phyloP scores from a whole-genome alignment of 2,797 vertebrate species.

The Scomberomorus guttatus region DNA sequence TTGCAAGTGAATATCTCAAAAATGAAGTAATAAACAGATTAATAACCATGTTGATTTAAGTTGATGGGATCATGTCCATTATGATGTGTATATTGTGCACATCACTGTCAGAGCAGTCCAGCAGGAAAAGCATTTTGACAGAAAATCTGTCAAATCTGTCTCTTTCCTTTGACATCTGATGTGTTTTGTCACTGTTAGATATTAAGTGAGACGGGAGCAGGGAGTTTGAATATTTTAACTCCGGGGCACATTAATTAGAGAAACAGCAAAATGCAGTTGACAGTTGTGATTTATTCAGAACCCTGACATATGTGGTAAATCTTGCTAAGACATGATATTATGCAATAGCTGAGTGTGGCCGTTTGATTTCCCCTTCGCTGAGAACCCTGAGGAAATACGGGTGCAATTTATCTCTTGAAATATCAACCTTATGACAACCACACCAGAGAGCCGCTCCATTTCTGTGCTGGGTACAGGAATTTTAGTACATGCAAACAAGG shows the following conservation, averaged over 20 bases:
- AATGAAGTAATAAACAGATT: constrained; percentile 1
- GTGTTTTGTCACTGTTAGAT: constrained; percentile 47
- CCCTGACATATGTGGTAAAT: constrained; percentile 66
- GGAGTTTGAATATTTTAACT: constrained; percentile 55
- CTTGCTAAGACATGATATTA: constrained; percentile 73
- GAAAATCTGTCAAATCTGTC: constrained; percentile 33
- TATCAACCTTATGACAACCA: constrained; percentile 77
- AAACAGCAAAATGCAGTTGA: constrained; percentile 61
- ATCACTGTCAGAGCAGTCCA: constrained; percentile 10
- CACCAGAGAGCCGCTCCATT: constrained; percentile 67
- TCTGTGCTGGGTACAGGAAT: constrained; percentile 51
- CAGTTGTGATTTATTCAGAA: constrained; percentile 75
- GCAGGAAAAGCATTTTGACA: constrained; percentile 17
- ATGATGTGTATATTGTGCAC: constrained; percentile 29
- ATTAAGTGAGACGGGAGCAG: constrained; percentile 26
- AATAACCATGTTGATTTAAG: constrained; percentile 9
- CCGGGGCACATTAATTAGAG: constrained; percentile 64
- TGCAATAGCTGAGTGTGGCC: constrained; percentile 73
- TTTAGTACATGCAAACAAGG: constrained; percentile 65
- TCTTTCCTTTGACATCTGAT: constrained; percentile 37
- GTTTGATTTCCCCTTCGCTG: constrained; percentile 75
- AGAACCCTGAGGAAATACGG: constrained; percentile 72
- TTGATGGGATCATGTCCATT: constrained; percentile 5
- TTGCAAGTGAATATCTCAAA: not conserved
- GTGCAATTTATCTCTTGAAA: constrained; percentile 81